These are phyloP conservation scores for Cyanoramphus novaezelandiae DNA, from an alignment of 2,113 vertebrate species.

Conservation along the genomic window DNA sequence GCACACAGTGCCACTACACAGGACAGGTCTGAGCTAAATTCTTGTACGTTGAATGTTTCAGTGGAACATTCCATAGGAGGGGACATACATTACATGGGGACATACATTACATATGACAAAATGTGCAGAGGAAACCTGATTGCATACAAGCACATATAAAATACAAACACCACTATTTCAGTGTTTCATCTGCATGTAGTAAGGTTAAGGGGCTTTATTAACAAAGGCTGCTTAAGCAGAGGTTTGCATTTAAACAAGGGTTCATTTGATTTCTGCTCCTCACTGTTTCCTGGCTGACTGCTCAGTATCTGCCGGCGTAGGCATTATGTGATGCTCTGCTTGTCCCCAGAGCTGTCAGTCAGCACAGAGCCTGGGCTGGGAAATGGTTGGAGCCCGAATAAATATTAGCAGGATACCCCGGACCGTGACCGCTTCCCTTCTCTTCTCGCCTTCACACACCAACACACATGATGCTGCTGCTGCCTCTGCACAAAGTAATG, in stretches of 20 bases:
- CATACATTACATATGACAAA: neutral
- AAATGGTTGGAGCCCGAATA: neutral
- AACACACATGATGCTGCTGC: neutral
- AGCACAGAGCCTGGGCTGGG: neutral
- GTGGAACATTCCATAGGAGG: neutral
- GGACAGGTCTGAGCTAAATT: neutral
- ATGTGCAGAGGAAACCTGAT: neutral
- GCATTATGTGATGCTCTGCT: neutral
- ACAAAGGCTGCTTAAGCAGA: neutral
- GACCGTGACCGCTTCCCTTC: neutral
- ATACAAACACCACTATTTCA: neutral
- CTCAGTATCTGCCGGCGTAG: neutral
- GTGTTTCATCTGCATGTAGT: fast-evolving
- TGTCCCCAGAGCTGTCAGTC: slow-evolving; percentile 7
- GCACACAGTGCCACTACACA: neutral
- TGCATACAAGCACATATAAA: neutral
- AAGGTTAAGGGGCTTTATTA: neutral
- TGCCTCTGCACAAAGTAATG: neutral
- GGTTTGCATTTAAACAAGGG: neutral
- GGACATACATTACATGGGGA: neutral
- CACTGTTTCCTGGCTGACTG: neutral
- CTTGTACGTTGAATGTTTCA: neutral
- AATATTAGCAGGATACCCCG: neutral
- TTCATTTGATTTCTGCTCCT: neutral
- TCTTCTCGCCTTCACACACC: neutral